phyloP scores from a whole-genome alignment of 2,888 invertebrate species.

The Mythimna impura region DNA sequence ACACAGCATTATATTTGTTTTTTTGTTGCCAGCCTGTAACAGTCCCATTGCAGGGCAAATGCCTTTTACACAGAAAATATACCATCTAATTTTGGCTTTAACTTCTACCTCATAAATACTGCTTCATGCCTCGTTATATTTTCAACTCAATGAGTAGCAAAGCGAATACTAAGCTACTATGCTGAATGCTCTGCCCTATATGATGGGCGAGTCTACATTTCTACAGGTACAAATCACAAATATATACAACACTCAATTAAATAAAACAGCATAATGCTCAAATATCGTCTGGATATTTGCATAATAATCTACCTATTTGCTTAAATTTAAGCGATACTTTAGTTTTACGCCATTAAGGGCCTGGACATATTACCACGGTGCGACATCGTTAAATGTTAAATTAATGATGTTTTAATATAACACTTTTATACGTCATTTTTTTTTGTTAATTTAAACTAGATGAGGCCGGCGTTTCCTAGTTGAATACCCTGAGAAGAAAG shows the following conservation, averaged over 20 bases:
- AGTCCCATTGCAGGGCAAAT: not conserved
- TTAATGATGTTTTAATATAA: too few relatives aligned
- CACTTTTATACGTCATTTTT: too few relatives aligned
- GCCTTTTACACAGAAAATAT: not conserved
- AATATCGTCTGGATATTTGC: too few relatives aligned
- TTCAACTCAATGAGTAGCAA: not conserved
- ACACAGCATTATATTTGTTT: not conserved
- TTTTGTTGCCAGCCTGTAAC: not conserved
- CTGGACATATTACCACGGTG: too few relatives aligned
- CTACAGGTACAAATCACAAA: not conserved
- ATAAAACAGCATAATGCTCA: too few relatives aligned
- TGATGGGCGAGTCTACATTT: not conserved
- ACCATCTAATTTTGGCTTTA: not conserved
- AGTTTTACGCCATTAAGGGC: too few relatives aligned
- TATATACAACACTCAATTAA: not conserved
- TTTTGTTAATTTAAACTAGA: too few relatives aligned
- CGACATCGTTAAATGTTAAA: too few relatives aligned
- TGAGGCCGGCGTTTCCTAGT: too few relatives aligned
- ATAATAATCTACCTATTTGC: too few relatives aligned
- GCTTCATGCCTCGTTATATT: constrained; percentile 8
- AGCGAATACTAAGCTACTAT: not conserved
- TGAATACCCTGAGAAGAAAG: too few relatives aligned
- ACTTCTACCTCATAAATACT: not conserved
- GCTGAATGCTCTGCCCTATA: not conserved
- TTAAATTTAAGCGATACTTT: too few relatives aligned